Evolutionary conservation across 2,113 vertebrate genomes (phyloP).

Genomic region (Numenius arquata): DNA sequence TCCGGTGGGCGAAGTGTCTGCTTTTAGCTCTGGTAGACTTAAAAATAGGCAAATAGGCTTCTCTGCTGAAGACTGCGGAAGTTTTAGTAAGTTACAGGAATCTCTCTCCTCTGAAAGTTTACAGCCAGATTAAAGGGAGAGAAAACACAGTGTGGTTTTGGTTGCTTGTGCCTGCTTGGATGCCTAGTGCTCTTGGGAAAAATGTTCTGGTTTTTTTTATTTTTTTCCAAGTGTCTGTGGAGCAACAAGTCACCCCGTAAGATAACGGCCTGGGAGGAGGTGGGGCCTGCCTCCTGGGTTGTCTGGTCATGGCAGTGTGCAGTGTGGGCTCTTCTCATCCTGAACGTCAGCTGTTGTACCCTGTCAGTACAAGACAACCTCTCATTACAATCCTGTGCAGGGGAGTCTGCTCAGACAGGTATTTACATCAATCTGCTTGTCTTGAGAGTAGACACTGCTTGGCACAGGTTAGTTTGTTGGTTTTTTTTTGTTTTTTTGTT

Average conservation of each 20-base stretch:
- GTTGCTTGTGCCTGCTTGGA: fast-evolving
- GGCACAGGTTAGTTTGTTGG: not conserved
- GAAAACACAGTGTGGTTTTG: fast-evolving
- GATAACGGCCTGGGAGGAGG: not conserved
- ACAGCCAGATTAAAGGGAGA: not conserved
- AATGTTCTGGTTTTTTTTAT: not conserved
- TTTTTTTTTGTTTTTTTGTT: too few relatives aligned
- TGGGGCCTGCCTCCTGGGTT: not conserved
- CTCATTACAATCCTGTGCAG: not conserved
- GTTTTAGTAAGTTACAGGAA: not conserved
- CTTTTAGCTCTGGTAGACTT: not conserved
- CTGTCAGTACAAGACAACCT: not conserved
- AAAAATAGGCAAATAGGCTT: not conserved
- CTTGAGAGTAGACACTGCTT: not conserved
- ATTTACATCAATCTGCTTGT: not conserved
- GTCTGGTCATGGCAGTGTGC: not conserved
- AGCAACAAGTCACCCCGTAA: not conserved
- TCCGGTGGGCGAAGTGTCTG: not conserved
- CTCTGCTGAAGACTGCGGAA: fast-evolving
- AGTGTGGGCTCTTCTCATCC: not conserved
- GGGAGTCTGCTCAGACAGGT: not conserved
- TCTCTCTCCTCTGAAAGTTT: not conserved
- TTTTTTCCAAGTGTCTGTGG: fast-evolving
- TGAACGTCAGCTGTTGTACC: not conserved
- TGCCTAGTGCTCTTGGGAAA: not conserved